phyloP scores from a whole-genome alignment of 2,113 vertebrate species.

The Semicossyphus pulcher region DNA sequence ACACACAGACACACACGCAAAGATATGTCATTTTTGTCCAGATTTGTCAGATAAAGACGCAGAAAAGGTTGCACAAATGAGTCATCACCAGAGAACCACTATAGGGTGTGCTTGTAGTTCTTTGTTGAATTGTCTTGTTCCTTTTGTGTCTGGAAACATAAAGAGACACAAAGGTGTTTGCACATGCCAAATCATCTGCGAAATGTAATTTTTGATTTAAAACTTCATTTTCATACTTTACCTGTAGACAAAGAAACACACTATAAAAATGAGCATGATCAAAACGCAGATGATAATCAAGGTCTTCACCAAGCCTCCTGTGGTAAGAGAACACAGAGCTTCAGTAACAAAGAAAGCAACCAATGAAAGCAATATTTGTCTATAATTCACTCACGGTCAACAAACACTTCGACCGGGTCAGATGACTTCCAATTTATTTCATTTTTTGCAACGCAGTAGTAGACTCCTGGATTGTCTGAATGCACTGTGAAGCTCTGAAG shows the following conservation, averaged over 20 bases:
- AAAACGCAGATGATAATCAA: not conserved
- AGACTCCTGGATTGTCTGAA: conserved; percentile 56
- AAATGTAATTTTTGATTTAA: not conserved
- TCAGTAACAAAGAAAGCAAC: too few relatives aligned
- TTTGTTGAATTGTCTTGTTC: conserved; percentile 22
- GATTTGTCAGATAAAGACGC: not conserved
- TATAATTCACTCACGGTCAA: conserved; percentile 62
- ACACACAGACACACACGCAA: not conserved
- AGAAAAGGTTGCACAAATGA: not conserved
- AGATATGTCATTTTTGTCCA: not conserved
- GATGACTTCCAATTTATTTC: conserved; percentile 12
- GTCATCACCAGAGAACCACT: conserved; percentile 40
- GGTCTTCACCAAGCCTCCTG: conserved; percentile 20
- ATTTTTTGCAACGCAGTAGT: conserved; percentile 73
- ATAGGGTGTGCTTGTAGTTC: not conserved
- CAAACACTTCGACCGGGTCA: conserved; percentile 11
- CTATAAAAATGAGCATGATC: conserved; percentile 23
- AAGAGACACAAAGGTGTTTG: not conserved
- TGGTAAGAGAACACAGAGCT: not conserved
- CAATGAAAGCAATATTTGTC: too few relatives aligned
- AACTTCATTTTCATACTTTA: conserved; percentile 29
- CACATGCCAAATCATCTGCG: fast-evolving
- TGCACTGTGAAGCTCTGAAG: conserved; percentile 31
- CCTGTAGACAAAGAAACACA: conserved; percentile 55
- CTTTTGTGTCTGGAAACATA: conserved; percentile 45